Conservation (phyloP, 2,797 vertebrate genomes). For the Artibeus lituratus region DNA sequence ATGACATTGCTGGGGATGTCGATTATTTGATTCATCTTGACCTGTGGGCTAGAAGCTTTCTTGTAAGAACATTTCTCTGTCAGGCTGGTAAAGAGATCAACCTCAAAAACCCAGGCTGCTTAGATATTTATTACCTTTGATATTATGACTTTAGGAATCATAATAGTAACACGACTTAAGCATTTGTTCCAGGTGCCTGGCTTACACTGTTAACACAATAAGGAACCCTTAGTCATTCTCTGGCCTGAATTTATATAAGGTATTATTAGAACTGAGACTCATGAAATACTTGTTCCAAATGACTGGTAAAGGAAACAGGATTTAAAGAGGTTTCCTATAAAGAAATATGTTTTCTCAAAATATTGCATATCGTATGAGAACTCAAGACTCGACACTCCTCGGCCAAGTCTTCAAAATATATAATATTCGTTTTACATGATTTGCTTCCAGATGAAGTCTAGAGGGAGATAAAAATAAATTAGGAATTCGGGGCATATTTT, state of each 20-base stretch:
- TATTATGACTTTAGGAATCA: neutral
- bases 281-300: constrained; percentile 26
- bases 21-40: neutral
- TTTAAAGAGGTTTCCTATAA: constrained; percentile 13
- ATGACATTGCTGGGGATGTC: neutral
- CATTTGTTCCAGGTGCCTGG: constrained; percentile 40
- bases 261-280: constrained; percentile 27
- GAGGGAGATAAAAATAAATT: neutral
- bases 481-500: neutral
- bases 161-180: neutral
- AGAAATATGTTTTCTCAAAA: constrained; percentile 42
- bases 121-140: neutral
- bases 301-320: neutral
- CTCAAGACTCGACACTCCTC: neutral
- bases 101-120: neutral
- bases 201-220: neutral
- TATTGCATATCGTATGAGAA: neutral
- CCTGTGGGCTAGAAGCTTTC: neutral
- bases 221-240: constrained; percentile 42
- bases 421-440: neutral
- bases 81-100: neutral
- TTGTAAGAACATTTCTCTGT: neutral
- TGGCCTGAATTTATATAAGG: constrained; percentile 36
- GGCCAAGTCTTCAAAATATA: neutral
- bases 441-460: constrained; percentile 16